Evolutionary conservation across 2,113 vertebrate species (phyloP), one percentile per base, ranked within the genome.

Genomic region (Eubucco bourcierii): DNA sequence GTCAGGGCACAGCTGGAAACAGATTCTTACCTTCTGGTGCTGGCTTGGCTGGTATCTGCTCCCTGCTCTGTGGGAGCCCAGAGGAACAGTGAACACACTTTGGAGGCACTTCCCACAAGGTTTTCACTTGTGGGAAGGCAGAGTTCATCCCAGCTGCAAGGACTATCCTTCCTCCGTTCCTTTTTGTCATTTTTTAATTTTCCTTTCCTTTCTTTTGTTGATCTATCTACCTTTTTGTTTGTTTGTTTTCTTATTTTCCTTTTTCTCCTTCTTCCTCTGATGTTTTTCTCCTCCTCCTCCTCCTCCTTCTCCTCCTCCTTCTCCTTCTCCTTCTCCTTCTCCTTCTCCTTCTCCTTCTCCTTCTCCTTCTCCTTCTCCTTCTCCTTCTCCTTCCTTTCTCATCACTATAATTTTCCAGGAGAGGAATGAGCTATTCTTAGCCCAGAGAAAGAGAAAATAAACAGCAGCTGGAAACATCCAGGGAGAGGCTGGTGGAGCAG

Each of bases 81-180:
- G 71, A 16, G 20, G 18, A 6, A 41, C 25, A 6, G 3, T 16
- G 55, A 84, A 20, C 1, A 0, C 6, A 20, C 20, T 67, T 34
- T 1, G 1, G 33, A 46, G 37, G 37, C 37, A 39, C 37, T 39
- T 39, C 37, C 37, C 12, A 23, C 47, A 34, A n/a, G 20, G 4
- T 47, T 79, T 79, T 76, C 12, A 25, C 25, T 7, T 53, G 34
- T 11, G 21, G 73, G 50, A 65, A 9, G 25, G 33, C 24, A 47
- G 18, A 3, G 9, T 34, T 19, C 7, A 14, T 15, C 21, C 12
- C 0, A 0, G 31, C 33, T 53, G 6, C 24, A 60, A 24, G 24
- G 9, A 64, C 10, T 0, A 52, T 28, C 53, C 27, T 28, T 28
- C 27, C 44, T 58, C 15, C 17, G 2, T 7, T 71, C 39, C 15